These are phyloP conservation scores for Adoxophyes honmai DNA, from an alignment of 1,140 invertebrate genomes.

Conservation along the genomic window DNA sequence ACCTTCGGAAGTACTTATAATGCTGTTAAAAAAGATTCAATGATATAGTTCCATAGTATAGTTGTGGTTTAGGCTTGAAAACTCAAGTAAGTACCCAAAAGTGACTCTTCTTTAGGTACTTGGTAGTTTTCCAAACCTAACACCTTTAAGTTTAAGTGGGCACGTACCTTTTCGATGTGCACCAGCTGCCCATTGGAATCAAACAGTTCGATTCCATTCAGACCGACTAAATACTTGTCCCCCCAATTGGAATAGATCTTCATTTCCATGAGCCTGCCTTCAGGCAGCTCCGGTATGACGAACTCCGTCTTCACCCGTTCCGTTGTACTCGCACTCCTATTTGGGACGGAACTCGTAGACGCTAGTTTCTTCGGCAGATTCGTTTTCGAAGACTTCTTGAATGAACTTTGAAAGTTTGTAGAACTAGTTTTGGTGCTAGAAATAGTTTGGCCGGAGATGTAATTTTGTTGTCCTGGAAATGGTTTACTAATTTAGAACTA, in stretches of 20 bases:
- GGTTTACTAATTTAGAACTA: no score
- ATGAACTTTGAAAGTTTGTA: slow-evolving; percentile 17
- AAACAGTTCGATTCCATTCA: slow-evolving; percentile 90
- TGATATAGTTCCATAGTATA: no score
- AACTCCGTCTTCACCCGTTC: slow-evolving; percentile 47
- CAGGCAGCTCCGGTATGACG: slow-evolving; percentile 85
- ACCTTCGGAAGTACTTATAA: no score
- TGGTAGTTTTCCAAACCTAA: no score
- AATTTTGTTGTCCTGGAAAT: slow-evolving; percentile 39
- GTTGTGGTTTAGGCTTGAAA: no score
- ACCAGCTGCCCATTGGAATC: slow-evolving; percentile 79
- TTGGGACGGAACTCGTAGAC: slow-evolving; percentile 33
- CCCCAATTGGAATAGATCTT: slow-evolving; percentile 89
- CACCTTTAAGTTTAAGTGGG: no score
- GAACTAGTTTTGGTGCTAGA: slow-evolving; percentile 25
- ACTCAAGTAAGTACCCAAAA: no score
- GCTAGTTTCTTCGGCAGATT: slow-evolving; percentile 37
- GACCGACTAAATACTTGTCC: slow-evolving; percentile 87
- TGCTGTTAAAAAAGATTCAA: no score
- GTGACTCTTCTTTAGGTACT: no score
- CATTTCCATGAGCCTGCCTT: slow-evolving; percentile 81
- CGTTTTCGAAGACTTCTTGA: slow-evolving; percentile 16
- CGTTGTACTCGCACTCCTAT: slow-evolving; percentile 16
- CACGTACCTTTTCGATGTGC: slow-evolving; percentile 76
- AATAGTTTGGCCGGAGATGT: slow-evolving; percentile 29